Evolutionary conservation across 2,113 vertebrate species (phyloP).

Genomic region (Anolis carolinensis): DNA sequence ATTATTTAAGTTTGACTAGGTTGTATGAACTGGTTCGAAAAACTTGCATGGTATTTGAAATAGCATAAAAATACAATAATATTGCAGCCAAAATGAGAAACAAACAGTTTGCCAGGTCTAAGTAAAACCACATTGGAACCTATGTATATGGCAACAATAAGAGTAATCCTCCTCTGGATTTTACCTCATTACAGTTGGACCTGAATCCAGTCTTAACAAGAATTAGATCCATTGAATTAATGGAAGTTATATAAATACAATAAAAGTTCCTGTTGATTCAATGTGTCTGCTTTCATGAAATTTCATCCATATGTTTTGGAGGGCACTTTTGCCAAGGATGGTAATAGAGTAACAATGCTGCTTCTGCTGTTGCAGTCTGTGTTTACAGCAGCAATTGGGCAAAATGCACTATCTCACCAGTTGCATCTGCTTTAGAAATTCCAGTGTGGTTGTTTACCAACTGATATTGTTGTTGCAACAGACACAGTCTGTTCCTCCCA

Average conservation of each 20-base stretch:
- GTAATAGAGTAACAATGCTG: neutral
- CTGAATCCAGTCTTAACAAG: no score
- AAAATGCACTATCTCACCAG: neutral
- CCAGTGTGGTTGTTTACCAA: neutral
- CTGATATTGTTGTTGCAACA: neutral
- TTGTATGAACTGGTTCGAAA: neutral
- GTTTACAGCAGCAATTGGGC: neutral
- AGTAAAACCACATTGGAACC: neutral
- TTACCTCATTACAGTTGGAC: no score
- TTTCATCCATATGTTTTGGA: no score
- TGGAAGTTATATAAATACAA: no score
- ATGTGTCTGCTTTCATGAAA: no score
- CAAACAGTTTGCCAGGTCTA: neutral
- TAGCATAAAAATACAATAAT: neutral
- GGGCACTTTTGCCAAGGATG: neutral
- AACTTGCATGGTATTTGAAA: neutral
- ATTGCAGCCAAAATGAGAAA: neutral
- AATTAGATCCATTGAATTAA: no score
- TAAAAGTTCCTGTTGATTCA: no score
- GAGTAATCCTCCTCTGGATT: neutral
- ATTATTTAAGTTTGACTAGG: neutral
- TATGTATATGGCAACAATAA: neutral
- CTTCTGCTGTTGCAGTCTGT: neutral
- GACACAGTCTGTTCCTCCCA: neutral
- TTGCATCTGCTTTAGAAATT: neutral